phyloP scores from a whole-genome alignment of 2,113 vertebrate genomes.

The Ammodramus savannarum region DNA sequence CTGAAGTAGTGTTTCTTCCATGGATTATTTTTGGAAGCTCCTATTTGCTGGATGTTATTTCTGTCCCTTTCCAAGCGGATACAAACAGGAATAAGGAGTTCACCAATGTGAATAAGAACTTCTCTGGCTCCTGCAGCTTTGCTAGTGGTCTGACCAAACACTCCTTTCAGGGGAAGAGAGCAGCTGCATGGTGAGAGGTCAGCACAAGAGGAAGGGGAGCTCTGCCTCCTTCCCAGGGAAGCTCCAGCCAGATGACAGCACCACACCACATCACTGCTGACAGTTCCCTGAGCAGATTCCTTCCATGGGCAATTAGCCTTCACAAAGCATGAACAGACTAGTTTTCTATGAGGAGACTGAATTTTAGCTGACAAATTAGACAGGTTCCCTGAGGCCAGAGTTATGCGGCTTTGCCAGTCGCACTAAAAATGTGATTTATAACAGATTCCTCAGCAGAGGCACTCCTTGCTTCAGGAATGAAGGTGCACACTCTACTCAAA shows the following conservation, averaged over 20 bases:
- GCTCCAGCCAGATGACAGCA: background rate
- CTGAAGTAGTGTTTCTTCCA: background rate
- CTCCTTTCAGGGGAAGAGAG: background rate
- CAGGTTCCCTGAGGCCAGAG: slow-evolving; percentile 72
- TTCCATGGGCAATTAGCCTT: slow-evolving; percentile 59
- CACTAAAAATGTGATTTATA: slow-evolving; percentile 75
- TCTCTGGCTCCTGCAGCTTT: background rate
- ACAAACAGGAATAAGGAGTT: too few relatives aligned
- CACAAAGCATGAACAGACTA: slow-evolving; percentile 70
- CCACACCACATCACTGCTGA: background rate
- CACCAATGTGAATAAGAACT: background rate
- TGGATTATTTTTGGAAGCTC: background rate
- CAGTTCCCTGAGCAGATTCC: slow-evolving; percentile 63
- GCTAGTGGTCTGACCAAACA: background rate
- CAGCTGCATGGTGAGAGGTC: background rate
- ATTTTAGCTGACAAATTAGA: slow-evolving; percentile 77
- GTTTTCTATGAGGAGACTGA: slow-evolving; percentile 65
- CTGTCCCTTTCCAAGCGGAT: background rate
- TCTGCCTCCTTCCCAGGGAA: background rate
- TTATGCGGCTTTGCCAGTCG: slow-evolving; percentile 63
- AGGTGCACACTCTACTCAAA: background rate
- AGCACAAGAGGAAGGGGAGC: background rate
- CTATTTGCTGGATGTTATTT: background rate
- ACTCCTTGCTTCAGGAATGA: slow-evolving; percentile 71
- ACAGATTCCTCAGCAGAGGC: slow-evolving; percentile 60